Percentiles rank a stretch among this genome's conserved stretches.
Conservation (phyloP, 2,113 vertebrate species). For the Parus major region DNA sequence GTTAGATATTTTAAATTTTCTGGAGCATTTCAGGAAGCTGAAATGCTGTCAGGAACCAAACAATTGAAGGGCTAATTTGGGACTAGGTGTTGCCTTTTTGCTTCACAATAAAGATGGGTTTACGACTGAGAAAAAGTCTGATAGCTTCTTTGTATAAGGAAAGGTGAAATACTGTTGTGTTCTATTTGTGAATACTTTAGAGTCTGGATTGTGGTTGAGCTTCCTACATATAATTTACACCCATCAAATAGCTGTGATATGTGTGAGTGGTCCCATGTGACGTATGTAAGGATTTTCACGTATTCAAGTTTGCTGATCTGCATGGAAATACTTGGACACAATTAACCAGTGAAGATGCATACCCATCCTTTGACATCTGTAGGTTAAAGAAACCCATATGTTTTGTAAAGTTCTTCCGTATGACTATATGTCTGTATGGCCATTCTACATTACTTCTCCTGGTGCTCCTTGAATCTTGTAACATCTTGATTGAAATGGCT, state of each 20-base stretch:
- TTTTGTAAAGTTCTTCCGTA: background rate
- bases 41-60: background rate
- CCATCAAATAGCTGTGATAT: background rate
- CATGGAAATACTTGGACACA: background rate
- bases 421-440: background rate
- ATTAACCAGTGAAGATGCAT: background rate
- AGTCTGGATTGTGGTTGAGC: background rate
- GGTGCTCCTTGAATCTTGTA: background rate
- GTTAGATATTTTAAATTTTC: background rate
- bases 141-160: background rate
- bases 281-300: background rate
- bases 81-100: background rate
- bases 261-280: background rate
- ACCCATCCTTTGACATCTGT: rapidly evolving
- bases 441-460: background rate
- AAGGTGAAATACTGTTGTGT: background rate
- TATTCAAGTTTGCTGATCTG: background rate
- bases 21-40: background rate
- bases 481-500: background rate
- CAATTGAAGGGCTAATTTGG: background rate
- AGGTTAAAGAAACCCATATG: rapidly evolving
- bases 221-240: background rate
- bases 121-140: background rate
- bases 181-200: background rate
- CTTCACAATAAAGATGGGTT: background rate